These are phyloP conservation scores for Eulemur coronatus DNA, from an alignment of 2,797 vertebrate genomes.

Conservation along the genomic window DNA sequence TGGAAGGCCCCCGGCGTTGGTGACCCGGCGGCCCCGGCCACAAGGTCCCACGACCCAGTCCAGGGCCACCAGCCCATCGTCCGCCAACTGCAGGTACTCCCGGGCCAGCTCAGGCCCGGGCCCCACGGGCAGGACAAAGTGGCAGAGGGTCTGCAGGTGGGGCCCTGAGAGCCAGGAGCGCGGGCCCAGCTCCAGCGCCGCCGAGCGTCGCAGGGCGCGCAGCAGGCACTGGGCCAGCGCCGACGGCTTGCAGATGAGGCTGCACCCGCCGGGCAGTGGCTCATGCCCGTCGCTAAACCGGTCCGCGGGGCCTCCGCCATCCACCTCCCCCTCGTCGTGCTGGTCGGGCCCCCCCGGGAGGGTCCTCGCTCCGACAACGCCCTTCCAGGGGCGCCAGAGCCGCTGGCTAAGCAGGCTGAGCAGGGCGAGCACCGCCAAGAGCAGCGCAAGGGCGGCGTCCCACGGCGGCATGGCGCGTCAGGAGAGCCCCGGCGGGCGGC, in stretches of 20 bases:
- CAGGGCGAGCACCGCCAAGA: slow-evolving; percentile 13
- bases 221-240: slow-evolving; percentile 88
- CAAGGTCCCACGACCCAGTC: slow-evolving; percentile 89
- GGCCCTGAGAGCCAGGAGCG: slow-evolving; percentile 87
- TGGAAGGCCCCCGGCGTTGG: slow-evolving; percentile 75
- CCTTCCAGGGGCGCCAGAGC: background rate
- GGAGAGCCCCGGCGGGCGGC: background rate
- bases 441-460: slow-evolving; percentile 47
- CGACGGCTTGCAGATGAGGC: slow-evolving; percentile 89
- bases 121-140: slow-evolving; percentile 83
- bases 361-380: slow-evolving; percentile 14
- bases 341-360: background rate
- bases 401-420: background rate
- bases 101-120: slow-evolving; percentile 81
- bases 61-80: slow-evolving; percentile 89
- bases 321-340: background rate
- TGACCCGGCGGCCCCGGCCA: slow-evolving; percentile 66
- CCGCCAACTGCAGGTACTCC: slow-evolving; percentile 89
- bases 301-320: slow-evolving; percentile 63
- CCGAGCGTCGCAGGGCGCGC: slow-evolving; percentile 82
- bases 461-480: slow-evolving; percentile 45
- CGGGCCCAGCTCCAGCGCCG: slow-evolving; percentile 58
- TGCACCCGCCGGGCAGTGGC: slow-evolving; percentile 63
- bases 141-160: slow-evolving; percentile 87
- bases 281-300: slow-evolving; percentile 48